Base-by-base conservation (phyloP, 2,797 vertebrate species). In the Anisognathus igniventris region DNA sequence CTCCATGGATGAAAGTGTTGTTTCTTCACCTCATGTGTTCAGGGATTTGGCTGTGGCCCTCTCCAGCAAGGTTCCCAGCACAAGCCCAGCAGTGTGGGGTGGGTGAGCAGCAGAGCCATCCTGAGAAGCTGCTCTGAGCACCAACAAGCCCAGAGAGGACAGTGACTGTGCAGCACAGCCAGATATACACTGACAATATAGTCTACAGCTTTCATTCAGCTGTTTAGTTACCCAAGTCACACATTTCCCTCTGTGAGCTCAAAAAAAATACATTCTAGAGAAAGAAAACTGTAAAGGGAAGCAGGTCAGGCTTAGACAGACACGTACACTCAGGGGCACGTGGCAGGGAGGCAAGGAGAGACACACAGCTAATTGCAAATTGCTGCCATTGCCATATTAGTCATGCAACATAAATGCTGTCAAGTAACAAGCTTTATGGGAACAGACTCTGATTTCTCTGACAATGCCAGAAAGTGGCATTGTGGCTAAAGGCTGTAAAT, bases 321-420 rank as follows among this genome's bases (percentile, higher is more conserved):
- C 85, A 68, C 0, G 0, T 14, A 72, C 1, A 0, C 50, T 81
- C 31, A 2, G 8, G 40, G 51, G 65, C 88, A 88, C 6, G 6
- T 66, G 79, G 91, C 85, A 84, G 51, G 53, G 47, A 77, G 57
- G 75, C 37, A 14, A 90, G 56, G 80, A 94, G 45, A 94, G 54
- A 61, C 51, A 57, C 54, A 57, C 37, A 67, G 76, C 71, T 86
- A 91, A 96, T 81, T 86, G 85, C 80, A 91, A 90, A 81, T 90
- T 78, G 56, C 92, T 93, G 76, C 79, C 70, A 86, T 39, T 73
- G 64, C 90, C 56, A 12, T 57, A 73, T 91, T 95, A 94, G 76
- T 94, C 88, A 93, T 74, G 95, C 85, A 91, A 93, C 88, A 90
- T 88, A 86, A 96, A 96, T 60, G 45, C 74, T 86, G 79, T 95